Base-by-base conservation (phyloP, 2,797 vertebrate genomes). In the Acanthurus leucopareius region DNA sequence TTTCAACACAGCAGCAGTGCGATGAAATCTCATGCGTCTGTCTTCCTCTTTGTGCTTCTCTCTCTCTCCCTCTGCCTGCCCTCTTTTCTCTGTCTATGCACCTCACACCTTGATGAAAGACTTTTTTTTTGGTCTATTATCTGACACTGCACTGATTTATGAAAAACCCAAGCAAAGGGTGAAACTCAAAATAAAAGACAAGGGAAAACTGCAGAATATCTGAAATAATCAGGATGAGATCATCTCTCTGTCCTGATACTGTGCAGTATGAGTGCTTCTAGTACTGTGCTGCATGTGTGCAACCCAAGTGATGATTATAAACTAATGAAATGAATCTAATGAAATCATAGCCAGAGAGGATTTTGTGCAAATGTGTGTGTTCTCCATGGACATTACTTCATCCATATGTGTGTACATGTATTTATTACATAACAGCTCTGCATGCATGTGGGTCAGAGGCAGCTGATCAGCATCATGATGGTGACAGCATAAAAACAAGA, bases 351-450 rank as follows among this genome's bases (percentile, higher is more conserved):
- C 15, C 69, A 80, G 65, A 45, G 38, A 19, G 80, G 79, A 83
- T 91, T 92, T 84, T 69, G 66, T 82, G 70, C 19, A 32, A 67
- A 56, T 66, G 54, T 75, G 72, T 8, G 71, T 11, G 74, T 88
- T 69, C 75, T 65, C 80, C 59, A 47, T 47, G 42, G 5, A 22
- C 4, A 44, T 80, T 68, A 62, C 15, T 78, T 75, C 38, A 77
- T 83, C 68, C 69, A 86, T 85, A 82, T 74, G 83, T 61, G 58
- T 76, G 53, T 58, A 44, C 56, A 71, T 67, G 66, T 54, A 57
- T 94, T 90, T 54, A 57, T 94, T 90, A 86, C 65, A 68, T 90
- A 92, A 92, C 70, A 74, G 66, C 52, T 81, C 80, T 73, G 66
- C 57, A 44, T 67, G 86, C 80, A 88, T 87, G 60, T 75, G 79